Conservation (phyloP, 2,888 invertebrate species). For the Eugnorisma glareosa region DNA sequence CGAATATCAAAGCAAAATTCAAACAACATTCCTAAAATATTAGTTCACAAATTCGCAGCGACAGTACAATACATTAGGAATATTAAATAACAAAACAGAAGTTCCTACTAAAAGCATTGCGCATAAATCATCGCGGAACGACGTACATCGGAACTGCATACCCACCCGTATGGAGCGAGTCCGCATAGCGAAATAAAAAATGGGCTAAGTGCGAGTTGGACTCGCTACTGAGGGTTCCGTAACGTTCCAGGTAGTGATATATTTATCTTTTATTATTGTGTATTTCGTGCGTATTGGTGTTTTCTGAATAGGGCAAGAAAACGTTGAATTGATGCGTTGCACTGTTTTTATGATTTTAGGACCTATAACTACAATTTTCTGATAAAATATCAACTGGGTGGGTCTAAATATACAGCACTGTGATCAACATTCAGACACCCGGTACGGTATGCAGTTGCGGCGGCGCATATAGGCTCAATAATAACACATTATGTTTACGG, state of each 20-base stretch:
- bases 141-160: constrained; percentile 41
- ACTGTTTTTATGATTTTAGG: not conserved
- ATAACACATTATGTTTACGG: not conserved
- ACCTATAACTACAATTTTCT: not conserved
- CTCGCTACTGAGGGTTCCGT: not conserved
- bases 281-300: not conserved
- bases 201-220: not conserved
- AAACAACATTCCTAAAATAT: constrained; percentile 37
- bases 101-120: constrained; percentile 55
- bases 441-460: not conserved
- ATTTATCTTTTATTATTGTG: not conserved
- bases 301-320: not conserved
- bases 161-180: constrained; percentile 15
- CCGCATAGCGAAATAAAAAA: constrained; percentile 44
- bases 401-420: not conserved
- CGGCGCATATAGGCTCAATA: not conserved
- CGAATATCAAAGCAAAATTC: constrained; percentile 31
- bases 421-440: not conserved
- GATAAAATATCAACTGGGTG: not conserved
- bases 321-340: not conserved
- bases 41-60: constrained; percentile 30
- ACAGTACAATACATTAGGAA: constrained; percentile 52
- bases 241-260: not conserved
- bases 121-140: constrained; percentile 57
- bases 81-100: constrained; percentile 56